Percentiles rank a stretch among this genome's conserved stretches.
Conservation (phyloP, 2,888 invertebrate species). For the Conus canariensis region DNA sequence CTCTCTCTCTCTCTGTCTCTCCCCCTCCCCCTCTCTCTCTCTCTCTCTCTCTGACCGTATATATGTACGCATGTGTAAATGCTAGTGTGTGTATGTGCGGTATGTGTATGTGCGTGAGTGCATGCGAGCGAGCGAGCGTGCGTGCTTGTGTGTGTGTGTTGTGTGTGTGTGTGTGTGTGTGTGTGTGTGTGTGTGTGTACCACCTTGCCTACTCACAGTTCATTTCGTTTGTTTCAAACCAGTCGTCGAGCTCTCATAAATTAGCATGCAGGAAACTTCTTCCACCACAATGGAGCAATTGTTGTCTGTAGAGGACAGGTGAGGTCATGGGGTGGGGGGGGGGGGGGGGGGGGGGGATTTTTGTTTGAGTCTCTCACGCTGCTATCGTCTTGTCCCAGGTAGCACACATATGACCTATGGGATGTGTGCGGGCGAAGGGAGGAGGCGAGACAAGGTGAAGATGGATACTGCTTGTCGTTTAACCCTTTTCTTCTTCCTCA, state of each 20-base stretch:
- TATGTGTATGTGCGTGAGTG: neutral
- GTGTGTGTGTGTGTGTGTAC: neutral
- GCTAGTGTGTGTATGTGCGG: neutral
- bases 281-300: neutral
- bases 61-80: no score
- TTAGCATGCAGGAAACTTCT: constrained; percentile 24
- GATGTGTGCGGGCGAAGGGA: neutral
- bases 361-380: neutral
- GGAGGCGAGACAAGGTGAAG: neutral
- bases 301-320: neutral
- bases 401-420: neutral
- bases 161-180: neutral
- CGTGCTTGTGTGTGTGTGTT: no score
- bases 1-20: constrained; percentile 27
- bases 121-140: no score
- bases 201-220: neutral
- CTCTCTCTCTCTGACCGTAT: neutral
- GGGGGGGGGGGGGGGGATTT: neutral
- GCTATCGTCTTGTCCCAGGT: no score
- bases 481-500: no score
- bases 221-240: neutral
- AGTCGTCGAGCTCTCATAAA: neutral
- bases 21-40: constrained; percentile 4
- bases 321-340: neutral
- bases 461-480: no score